Base-by-base conservation (phyloP, 1,140 invertebrate species). In the Drosophila albomicans region DNA sequence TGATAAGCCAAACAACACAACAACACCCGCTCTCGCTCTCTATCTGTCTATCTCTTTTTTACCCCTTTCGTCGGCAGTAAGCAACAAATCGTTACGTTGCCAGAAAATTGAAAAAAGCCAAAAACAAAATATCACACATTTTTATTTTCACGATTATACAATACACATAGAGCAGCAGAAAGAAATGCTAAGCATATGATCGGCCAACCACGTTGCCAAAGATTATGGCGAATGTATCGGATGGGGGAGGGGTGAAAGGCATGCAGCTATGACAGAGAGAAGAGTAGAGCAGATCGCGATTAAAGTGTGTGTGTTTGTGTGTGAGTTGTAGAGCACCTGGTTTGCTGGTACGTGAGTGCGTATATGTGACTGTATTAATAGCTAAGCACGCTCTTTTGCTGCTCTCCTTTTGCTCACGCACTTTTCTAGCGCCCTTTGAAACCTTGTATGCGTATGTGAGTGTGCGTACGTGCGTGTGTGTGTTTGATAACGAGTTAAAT, bases 161-260 rank as follows among this genome's bases (percentile, higher is more conserved):
- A 76, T 76, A 73, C 52, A 57, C 8, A 38, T 25, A 25, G 20
- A 25, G 20, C 0, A 25, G 3, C 20, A 13, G 32, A 30, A 38
- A 51, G 41, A 75, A 71, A 71, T 70, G 62, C 46, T 7, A 52
- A 80, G 81, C 84, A 88, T 89, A 88, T 88, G 84, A 88, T 88
- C 81, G 78, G 78, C 69, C 66, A 78, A 88, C 84, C 84, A 88
- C 84, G 85, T 84, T 88, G 84, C 85, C 78, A 87, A 87, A 87
- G 84, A 81, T 80, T 88, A 81, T 81, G 64, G 82, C 64, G 52
- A 79, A 71, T 79, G 66, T 68, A 7, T 46, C 46, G 38, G 20
- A 45, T 11, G 38, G 32, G 32, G 28, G 6, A 11, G 28, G 15
- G 15, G 25, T 11, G 45, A 15, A 20, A n/a, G 54, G 16, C 8